Conservation (phyloP, 1,140 invertebrate genomes). For the Trichogramma pretiosum region DNA sequence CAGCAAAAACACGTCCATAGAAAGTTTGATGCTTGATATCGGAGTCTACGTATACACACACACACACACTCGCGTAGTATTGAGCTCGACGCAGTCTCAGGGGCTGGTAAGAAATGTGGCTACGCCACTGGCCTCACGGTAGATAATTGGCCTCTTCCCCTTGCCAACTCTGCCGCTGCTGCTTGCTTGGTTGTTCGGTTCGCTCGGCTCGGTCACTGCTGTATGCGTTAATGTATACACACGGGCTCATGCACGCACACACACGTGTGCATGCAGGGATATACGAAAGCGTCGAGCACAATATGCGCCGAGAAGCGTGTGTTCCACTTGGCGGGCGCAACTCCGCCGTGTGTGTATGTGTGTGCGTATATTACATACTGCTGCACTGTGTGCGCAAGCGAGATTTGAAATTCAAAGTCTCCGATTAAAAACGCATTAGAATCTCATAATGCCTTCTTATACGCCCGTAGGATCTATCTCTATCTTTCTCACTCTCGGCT, state of each 20-base stretch:
- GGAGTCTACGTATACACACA: no score
- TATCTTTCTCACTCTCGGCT: no score
- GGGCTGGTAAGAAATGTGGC: no score
- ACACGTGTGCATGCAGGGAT: neutral
- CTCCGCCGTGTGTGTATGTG: neutral
- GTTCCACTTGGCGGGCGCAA: constrained; percentile 1
- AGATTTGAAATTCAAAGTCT: constrained; percentile 42
- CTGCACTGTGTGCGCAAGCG: constrained; percentile 22
- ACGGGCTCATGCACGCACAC: neutral
- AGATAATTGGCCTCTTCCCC: constrained; percentile 27
- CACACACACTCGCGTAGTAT: no score
- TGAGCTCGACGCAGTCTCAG: no score
- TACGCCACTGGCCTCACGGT: constrained; percentile 26
- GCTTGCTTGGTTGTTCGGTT: neutral
- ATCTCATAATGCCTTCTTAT: constrained; percentile 25
- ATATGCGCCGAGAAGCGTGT: no score
- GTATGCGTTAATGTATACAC: constrained; percentile 17
- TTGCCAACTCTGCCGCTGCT: constrained; percentile 9
- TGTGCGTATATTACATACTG: neutral
- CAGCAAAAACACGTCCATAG: no score
- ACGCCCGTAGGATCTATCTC: no score
- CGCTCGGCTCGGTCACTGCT: constrained; percentile 3
- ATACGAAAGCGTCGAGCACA: neutral
- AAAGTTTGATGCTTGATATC: no score
- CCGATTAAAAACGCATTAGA: constrained; percentile 44